A percentile compares a stretch with the other conserved stretches of the same genome.
phyloP scores from a whole-genome alignment of 1,140 invertebrate genomes.

The Eurytemora carolleeae region DNA sequence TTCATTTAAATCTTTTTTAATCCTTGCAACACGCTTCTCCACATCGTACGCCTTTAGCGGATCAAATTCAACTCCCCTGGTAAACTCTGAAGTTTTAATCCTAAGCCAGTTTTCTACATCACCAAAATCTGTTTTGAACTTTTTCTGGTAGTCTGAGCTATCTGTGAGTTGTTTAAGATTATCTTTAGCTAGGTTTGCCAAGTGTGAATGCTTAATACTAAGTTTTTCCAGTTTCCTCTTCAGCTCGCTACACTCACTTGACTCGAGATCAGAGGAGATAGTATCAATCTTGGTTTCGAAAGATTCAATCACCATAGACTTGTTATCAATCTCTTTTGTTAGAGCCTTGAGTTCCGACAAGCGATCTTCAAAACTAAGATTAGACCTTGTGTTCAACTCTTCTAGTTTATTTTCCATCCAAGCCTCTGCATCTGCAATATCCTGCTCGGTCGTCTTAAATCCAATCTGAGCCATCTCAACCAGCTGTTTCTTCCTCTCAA shows the following conservation, averaged over 20 bases:
- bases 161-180: constrained; percentile 47
- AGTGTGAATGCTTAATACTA: constrained; percentile 23
- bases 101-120: constrained; percentile 55
- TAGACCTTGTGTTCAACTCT: constrained; percentile 34
- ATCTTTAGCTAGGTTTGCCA: constrained; percentile 25
- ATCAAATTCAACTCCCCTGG: constrained; percentile 30
- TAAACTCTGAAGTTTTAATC: constrained; percentile 47
- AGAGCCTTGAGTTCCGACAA: constrained; percentile 40
- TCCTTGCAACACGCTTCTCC: constrained; percentile 51
- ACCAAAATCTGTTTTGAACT: constrained; percentile 53
- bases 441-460: constrained; percentile 30
- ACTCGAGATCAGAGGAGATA: constrained; percentile 63
- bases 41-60: constrained; percentile 40
- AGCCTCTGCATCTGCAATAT: constrained; percentile 21
- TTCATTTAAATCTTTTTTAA: constrained; percentile 47
- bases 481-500: constrained; percentile 43
- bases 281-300: constrained; percentile 57
- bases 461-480: constrained; percentile 41
- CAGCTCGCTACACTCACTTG: constrained; percentile 46
- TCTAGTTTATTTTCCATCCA: constrained; percentile 22
- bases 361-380: constrained; percentile 34
- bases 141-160: constrained; percentile 41
- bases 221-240: constrained; percentile 38
- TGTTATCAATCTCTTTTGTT: constrained; percentile 60
- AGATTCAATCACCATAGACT: constrained; percentile 55